Conservation (phyloP, 2,113 vertebrate genomes). For the Stegastes partitus region DNA sequence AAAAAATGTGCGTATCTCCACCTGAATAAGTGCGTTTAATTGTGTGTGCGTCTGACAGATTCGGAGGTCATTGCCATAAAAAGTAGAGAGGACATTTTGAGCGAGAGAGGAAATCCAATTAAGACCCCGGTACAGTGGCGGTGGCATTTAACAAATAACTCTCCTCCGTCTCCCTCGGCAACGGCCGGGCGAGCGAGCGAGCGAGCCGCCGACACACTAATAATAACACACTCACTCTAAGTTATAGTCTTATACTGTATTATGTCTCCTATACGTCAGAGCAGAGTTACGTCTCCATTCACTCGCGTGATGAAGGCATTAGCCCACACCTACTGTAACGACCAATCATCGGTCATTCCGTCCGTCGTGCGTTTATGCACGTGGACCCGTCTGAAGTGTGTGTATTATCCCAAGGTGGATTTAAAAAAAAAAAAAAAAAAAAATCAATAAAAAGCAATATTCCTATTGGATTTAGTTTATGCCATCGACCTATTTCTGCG, state of each 20-base stretch:
- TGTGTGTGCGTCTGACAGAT: slow-evolving; percentile 26
- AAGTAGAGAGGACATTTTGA: slow-evolving; percentile 60
- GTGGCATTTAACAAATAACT: slow-evolving; percentile 81
- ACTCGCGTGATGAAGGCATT: slow-evolving; percentile 69
- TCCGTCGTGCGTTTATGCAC: slow-evolving; percentile 71
- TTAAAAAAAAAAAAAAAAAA: slow-evolving; percentile 51
- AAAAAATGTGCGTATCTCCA: background rate
- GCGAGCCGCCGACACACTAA: slow-evolving; percentile 37
- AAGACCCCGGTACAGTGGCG: slow-evolving; percentile 55
- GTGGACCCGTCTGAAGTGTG: slow-evolving; percentile 65
- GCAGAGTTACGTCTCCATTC: slow-evolving; percentile 72
- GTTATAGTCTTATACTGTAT: slow-evolving; percentile 74
- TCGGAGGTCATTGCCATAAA: slow-evolving; percentile 78
- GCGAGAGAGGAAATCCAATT: slow-evolving; percentile 79
- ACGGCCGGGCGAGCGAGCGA: background rate
- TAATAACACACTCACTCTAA: slow-evolving; percentile 73
- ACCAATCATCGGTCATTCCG: slow-evolving; percentile 70
- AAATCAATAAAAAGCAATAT: slow-evolving; percentile 84
- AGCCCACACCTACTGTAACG: slow-evolving; percentile 62
- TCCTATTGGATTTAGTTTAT: slow-evolving; percentile 83
- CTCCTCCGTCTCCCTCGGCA: slow-evolving; percentile 53
- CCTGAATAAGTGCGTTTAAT: background rate
- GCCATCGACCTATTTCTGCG: slow-evolving; percentile 70
- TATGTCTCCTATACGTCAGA: slow-evolving; percentile 68
- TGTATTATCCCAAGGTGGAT: slow-evolving; percentile 73